phyloP scores from a whole-genome alignment of 2,888 invertebrate species.

The Hyalella azteca region DNA sequence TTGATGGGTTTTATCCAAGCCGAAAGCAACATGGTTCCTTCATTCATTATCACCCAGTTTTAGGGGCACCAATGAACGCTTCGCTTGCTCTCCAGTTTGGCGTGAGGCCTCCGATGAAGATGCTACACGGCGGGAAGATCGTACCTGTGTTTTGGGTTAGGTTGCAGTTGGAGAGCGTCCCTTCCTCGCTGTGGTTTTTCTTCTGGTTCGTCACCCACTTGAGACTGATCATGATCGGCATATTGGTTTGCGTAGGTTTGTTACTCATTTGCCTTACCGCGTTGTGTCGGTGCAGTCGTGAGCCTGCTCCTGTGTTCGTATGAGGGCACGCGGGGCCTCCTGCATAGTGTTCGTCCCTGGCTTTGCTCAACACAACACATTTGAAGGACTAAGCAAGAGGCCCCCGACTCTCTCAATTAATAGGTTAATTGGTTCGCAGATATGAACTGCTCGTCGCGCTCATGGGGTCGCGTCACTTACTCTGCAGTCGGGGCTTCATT shows the following conservation, averaged over 20 bases:
- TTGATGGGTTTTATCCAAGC: slow-evolving; percentile 47
- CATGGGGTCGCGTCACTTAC: no score
- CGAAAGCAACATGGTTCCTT: slow-evolving; percentile 53
- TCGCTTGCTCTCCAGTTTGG: slow-evolving; percentile 54
- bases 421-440: background rate
- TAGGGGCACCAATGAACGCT: slow-evolving; percentile 56
- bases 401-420: slow-evolving; percentile 7
- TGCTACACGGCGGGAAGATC: slow-evolving; percentile 53
- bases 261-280: slow-evolving; percentile 45
- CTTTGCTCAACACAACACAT: slow-evolving; percentile 33
- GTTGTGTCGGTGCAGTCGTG: slow-evolving; percentile 36
- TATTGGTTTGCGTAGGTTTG: slow-evolving; percentile 44
- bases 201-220: slow-evolving; percentile 52
- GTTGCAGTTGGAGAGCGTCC: slow-evolving; percentile 52
- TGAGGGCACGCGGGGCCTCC: slow-evolving; percentile 37
- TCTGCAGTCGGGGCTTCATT: no score
- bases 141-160: slow-evolving; percentile 54
- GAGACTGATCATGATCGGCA: slow-evolving; percentile 43
- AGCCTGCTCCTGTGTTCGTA: slow-evolving; percentile 16
- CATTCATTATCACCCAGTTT: slow-evolving; percentile 53
- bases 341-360: slow-evolving; percentile 30
- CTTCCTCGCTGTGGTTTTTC: slow-evolving; percentile 50
- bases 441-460: slow-evolving; percentile 31
- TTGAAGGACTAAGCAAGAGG: slow-evolving; percentile 28
- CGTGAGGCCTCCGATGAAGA: slow-evolving; percentile 46